Evolutionary conservation across 2,888 invertebrate species (phyloP).

Genomic region (Lepeophtheirus nordmannii): DNA sequence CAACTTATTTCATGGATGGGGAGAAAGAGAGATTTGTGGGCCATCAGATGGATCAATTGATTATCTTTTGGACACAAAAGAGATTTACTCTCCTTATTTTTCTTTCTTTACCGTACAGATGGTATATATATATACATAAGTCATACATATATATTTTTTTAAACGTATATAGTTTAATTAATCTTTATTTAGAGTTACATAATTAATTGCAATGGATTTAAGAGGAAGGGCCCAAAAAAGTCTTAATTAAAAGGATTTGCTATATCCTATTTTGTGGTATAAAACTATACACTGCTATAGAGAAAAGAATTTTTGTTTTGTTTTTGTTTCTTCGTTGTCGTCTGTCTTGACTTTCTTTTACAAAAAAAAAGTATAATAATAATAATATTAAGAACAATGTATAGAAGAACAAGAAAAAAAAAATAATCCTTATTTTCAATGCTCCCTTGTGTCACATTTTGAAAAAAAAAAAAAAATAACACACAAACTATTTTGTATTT

Average conservation of each 20-base stretch:
- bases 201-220: slow-evolving; percentile 6
- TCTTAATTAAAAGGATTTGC: slow-evolving; percentile 6
- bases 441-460: neutral
- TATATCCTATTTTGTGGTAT: neutral
- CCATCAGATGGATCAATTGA: too few species aligned
- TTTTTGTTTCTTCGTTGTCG: too few species aligned
- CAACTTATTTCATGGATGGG: too few species aligned
- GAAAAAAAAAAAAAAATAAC: neutral
- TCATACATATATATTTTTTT: neutral
- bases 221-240: neutral
- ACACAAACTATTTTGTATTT: slow-evolving; percentile 5
- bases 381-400: neutral
- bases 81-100: neutral
- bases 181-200: neutral
- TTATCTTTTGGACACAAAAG: neutral
- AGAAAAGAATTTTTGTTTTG: too few species aligned
- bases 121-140: too few species aligned
- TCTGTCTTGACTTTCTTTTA: too few species aligned
- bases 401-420: neutral
- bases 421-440: neutral
- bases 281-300: too few species aligned
- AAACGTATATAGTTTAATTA: neutral
- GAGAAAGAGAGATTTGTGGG: too few species aligned
- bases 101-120: neutral
- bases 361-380: neutral